phyloP scores from a whole-genome alignment of 1,140 invertebrate species.

The Zaprionus inermis region DNA sequence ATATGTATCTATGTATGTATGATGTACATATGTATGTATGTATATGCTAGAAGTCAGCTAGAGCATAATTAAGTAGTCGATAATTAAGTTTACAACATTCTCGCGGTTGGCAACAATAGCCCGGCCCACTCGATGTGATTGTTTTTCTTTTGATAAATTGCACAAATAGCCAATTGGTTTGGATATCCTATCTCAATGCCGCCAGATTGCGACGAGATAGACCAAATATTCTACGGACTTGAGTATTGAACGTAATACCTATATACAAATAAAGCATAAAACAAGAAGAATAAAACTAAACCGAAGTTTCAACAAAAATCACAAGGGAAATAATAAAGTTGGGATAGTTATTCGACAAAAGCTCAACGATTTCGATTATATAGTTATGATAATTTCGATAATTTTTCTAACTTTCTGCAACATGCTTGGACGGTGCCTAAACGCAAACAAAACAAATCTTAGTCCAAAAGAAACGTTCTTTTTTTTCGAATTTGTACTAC shows the following conservation, averaged over 20 bases:
- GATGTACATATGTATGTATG: neutral
- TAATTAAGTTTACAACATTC: conserved; percentile 74
- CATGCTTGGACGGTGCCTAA: conserved; percentile 32
- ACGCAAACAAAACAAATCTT: neutral
- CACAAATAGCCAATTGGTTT: conserved; percentile 77
- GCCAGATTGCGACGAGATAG: conserved; percentile 40
- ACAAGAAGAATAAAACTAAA: conserved; percentile 57
- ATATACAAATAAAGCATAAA: conserved; percentile 44
- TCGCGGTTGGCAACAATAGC: conserved; percentile 28
- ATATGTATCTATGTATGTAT: conserved; percentile 3
- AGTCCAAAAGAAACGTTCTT: too few species aligned
- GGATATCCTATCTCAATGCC: conserved; percentile 36
- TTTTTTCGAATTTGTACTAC: too few species aligned
- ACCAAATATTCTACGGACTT: conserved; percentile 72
- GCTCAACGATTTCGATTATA: neutral
- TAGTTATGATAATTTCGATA: neutral
- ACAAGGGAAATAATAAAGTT: conserved; percentile 50
- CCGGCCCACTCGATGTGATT: conserved; percentile 35
- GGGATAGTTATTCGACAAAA: neutral
- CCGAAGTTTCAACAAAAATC: conserved; percentile 67
- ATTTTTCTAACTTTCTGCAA: neutral
- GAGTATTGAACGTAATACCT: conserved; percentile 68
- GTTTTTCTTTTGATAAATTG: conserved; percentile 62
- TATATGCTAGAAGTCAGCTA: conserved; percentile 41
- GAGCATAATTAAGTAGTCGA: conserved; percentile 67